phyloP scores from a whole-genome alignment of 92 coral and sea anemone species.

The Epizoanthus illoricatus region DNA sequence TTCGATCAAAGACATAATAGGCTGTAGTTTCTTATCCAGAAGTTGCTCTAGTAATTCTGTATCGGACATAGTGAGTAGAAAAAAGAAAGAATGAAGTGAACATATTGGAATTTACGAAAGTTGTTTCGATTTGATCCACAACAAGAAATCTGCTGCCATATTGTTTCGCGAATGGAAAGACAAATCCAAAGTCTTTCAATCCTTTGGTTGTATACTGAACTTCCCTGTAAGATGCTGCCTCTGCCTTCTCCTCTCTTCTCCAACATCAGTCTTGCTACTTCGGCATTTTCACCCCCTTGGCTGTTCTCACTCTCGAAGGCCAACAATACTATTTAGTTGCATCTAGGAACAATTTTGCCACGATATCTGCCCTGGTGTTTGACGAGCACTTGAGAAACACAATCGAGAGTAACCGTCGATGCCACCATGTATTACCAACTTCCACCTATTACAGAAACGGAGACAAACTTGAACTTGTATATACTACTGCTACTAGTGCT shows the following conservation, averaged over 20 bases:
- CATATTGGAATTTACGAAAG: not conserved
- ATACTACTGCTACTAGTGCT: too few relatives aligned
- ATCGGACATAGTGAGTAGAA: not conserved
- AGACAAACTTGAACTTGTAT: too few relatives aligned
- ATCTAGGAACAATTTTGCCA: conserved; percentile 3
- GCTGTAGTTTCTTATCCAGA: too few relatives aligned
- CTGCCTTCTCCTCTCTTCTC: conserved; percentile 47
- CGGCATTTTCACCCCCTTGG: conserved; percentile 50
- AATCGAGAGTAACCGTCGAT: too few relatives aligned
- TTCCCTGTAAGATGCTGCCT: conserved; percentile 46
- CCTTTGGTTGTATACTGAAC: conserved; percentile 62
- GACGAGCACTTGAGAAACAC: too few relatives aligned
- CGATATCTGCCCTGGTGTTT: too few relatives aligned
- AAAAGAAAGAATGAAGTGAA: not conserved
- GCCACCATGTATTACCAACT: too few relatives aligned
- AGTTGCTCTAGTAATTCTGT: not conserved
- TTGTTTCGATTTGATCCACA: conserved; percentile 1
- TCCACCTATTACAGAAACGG: too few relatives aligned
- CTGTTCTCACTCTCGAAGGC: conserved; percentile 53
- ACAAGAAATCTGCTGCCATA: not conserved
- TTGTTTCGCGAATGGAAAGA: not conserved
- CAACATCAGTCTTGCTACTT: conserved; percentile 36
- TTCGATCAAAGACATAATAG: too few relatives aligned
- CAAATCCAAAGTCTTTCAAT: conserved; percentile 57
- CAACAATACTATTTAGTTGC: conserved; percentile 49